Conservation (phyloP, 2,888 invertebrate genomes). For the Cyclophora albipunctata region DNA sequence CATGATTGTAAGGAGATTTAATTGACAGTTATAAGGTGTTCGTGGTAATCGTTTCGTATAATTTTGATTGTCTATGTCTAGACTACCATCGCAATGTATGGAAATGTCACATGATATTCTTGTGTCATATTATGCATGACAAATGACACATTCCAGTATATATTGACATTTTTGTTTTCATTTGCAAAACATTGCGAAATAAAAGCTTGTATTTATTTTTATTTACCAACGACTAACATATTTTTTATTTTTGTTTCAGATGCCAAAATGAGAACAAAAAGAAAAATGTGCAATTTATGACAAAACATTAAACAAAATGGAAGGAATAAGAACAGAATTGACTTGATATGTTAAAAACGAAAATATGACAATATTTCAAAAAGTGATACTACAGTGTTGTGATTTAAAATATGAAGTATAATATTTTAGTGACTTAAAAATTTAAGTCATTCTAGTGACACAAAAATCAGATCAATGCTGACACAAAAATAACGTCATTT, state of each 20-base stretch:
- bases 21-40: too few species aligned
- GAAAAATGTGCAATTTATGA: constrained; percentile 33
- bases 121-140: too few species aligned
- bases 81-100: too few species aligned
- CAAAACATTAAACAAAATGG: constrained; percentile 42
- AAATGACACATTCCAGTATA: too few species aligned
- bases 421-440: neutral
- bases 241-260: constrained; percentile 57
- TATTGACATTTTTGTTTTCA: too few species aligned
- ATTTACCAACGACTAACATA: constrained; percentile 16
- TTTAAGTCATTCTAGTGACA: neutral
- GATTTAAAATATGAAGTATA: neutral
- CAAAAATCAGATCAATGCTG: neutral
- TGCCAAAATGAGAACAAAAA: constrained; percentile 29
- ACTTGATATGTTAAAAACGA: constrained; percentile 40
- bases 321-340: constrained; percentile 50
- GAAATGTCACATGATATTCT: too few species aligned
- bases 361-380: constrained; percentile 14
- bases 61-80: too few species aligned
- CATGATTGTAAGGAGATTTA: too few species aligned
- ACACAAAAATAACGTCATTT: constrained; percentile 1
- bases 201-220: too few species aligned
- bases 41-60: too few species aligned
- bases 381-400: constrained; percentile 19
- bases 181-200: too few species aligned